Percentiles rank a stretch among this genome's conserved stretches.
phyloP scores from a whole-genome alignment of 2,888 invertebrate species.

The Eulithis prunata region DNA sequence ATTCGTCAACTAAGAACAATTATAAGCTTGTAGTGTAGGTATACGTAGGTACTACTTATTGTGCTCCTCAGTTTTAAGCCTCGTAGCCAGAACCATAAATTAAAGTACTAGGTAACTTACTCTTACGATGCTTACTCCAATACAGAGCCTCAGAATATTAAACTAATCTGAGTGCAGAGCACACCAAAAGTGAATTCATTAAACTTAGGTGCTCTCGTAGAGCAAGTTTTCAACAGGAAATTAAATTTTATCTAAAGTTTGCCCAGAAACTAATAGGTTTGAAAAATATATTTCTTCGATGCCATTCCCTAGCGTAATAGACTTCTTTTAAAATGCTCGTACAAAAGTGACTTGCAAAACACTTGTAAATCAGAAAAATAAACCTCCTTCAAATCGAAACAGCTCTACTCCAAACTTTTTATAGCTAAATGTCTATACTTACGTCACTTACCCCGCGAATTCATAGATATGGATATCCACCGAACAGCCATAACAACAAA shows the following conservation, averaged over 20 bases:
- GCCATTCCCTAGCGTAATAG: not conserved
- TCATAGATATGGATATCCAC: no score
- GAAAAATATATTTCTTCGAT: constrained; percentile 17
- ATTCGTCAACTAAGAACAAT: no score
- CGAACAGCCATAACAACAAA: no score
- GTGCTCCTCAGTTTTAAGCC: no score
- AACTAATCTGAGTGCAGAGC: constrained; percentile 21
- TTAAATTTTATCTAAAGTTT: constrained; percentile 38
- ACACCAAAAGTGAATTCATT: constrained; percentile 41
- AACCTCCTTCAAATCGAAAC: no score
- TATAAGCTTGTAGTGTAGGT: no score
- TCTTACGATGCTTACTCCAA: constrained; percentile 27
- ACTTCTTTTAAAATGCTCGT: not conserved
- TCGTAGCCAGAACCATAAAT: constrained; percentile 16
- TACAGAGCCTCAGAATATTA: constrained; percentile 16
- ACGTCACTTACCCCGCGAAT: no score
- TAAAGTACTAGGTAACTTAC: constrained; percentile 13
- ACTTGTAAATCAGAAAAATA: not conserved
- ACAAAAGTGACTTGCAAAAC: not conserved
- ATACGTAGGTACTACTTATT: no score
- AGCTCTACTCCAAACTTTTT: no score
- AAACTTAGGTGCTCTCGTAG: constrained; percentile 24
- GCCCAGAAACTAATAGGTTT: constrained; percentile 13
- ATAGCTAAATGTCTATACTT: no score
- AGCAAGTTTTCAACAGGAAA: constrained; percentile 38